These are phyloP conservation scores for Andricus quercusramuli DNA, from an alignment of 2,888 invertebrate species.

Conservation along the genomic window DNA sequence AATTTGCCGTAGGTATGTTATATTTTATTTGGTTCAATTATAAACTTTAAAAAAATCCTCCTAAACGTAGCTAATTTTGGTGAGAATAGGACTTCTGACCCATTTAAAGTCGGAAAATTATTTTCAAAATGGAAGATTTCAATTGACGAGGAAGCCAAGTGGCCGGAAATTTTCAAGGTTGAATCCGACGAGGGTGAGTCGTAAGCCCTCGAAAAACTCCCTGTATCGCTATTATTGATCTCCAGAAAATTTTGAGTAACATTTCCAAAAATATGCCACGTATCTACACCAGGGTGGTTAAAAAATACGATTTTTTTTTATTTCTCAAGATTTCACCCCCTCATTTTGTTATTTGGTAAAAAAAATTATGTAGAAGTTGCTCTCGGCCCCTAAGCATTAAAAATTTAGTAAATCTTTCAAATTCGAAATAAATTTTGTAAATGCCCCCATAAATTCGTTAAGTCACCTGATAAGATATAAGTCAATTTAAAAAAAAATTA, in stretches of 20 bases:
- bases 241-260: slow-evolving; percentile 2
- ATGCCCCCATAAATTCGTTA: too few species aligned
- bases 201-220: not conserved
- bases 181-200: slow-evolving; percentile 37
- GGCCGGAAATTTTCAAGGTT: slow-evolving; percentile 37
- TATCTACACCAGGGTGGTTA: not conserved
- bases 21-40: not conserved
- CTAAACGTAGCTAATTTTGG: slow-evolving; percentile 20
- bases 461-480: too few species aligned
- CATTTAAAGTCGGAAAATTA: not conserved
- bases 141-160: slow-evolving; percentile 38
- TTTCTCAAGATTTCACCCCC: too few species aligned
- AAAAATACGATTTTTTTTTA: too few species aligned
- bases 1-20: not conserved
- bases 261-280: not conserved
- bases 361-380: too few species aligned
- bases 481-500: too few species aligned
- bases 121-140: slow-evolving; percentile 24
- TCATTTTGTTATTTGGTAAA: too few species aligned
- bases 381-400: too few species aligned
- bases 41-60: not conserved
- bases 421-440: too few species aligned
- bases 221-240: slow-evolving; percentile 13
- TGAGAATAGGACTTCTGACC: slow-evolving; percentile 12
- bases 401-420: too few species aligned